Conservation (phyloP, 2,797 vertebrate species). For the Garrulus glandarius region DNA sequence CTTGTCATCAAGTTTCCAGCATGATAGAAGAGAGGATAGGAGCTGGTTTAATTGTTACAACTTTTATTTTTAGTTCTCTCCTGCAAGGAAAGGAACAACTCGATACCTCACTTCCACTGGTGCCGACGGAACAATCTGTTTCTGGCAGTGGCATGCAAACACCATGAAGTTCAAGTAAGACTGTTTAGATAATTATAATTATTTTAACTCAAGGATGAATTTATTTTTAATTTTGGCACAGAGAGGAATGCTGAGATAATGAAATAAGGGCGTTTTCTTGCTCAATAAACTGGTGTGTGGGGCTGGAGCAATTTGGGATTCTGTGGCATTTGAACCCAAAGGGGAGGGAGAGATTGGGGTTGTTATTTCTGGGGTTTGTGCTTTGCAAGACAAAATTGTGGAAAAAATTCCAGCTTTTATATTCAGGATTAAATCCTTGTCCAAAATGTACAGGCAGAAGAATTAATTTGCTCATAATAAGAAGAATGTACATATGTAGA, state of each 20-base stretch:
- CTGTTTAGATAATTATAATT: background rate
- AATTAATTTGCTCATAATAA: background rate
- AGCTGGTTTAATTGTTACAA: constrained; percentile 23
- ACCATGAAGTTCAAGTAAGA: constrained; percentile 93
- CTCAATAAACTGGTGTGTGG: background rate
- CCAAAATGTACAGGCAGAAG: background rate
- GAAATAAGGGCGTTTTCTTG: background rate
- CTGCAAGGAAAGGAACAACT: constrained; percentile 85
- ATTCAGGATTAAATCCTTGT: background rate
- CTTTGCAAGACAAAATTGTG: background rate
- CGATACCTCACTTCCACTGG: constrained; percentile 96
- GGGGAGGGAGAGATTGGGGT: background rate
- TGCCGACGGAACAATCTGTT: constrained; percentile 97
- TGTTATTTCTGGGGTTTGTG: background rate
- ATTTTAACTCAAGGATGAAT: background rate
- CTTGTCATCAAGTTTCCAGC: background rate
- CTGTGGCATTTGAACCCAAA: accelerated
- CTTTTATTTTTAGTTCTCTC: constrained; percentile 87
- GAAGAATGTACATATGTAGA: background rate
- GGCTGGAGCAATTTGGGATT: background rate
- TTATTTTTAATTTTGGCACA: background rate
- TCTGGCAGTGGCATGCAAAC: constrained; percentile 95
- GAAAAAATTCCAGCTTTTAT: background rate
- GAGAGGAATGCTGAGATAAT: background rate
- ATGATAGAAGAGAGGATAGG: background rate